phyloP scores from a whole-genome alignment of 2,888 invertebrate species.

The Lordiphosa fenestrarum region DNA sequence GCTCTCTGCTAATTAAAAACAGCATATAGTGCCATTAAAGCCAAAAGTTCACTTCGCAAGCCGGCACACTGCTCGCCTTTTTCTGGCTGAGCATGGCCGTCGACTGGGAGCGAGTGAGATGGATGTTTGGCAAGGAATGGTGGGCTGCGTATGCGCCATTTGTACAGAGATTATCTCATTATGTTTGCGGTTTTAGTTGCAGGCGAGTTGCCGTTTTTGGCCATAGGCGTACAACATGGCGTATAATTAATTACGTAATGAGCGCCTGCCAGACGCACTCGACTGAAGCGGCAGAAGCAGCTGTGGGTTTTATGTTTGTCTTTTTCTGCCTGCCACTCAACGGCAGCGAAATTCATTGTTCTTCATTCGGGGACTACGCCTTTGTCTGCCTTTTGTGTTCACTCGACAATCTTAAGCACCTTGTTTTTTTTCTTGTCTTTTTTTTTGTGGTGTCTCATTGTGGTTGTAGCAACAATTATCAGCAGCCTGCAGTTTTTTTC shows the following conservation, averaged over 20 bases:
- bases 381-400: slow-evolving; percentile 23
- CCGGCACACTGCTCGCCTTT: slow-evolving; percentile 8
- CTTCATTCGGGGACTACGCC: slow-evolving; percentile 12
- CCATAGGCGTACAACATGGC: slow-evolving; percentile 59
- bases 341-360: slow-evolving; percentile 38
- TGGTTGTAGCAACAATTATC: slow-evolving; percentile 33
- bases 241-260: slow-evolving; percentile 73
- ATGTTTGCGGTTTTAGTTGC: slow-evolving; percentile 59
- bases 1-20: slow-evolving; percentile 62
- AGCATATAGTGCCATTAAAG: slow-evolving; percentile 67
- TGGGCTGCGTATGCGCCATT: slow-evolving; percentile 54
- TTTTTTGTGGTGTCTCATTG: no score
- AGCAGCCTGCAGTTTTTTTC: slow-evolving; percentile 33
- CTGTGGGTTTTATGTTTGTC: slow-evolving; percentile 15
- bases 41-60: slow-evolving; percentile 61
- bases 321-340: slow-evolving; percentile 13
- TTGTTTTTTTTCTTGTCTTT: slow-evolving; percentile 19
- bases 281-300: not conserved
- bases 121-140: slow-evolving; percentile 1
- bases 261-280: slow-evolving; percentile 53
- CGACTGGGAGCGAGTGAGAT: slow-evolving; percentile 17
- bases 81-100: slow-evolving; percentile 31
- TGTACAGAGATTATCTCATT: slow-evolving; percentile 69
- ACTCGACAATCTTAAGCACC: slow-evolving; percentile 38
- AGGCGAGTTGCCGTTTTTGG: slow-evolving; percentile 40